Evolutionary conservation across 1,140 invertebrate genomes (phyloP).

Genomic region (Tetraneura akinire): DNA sequence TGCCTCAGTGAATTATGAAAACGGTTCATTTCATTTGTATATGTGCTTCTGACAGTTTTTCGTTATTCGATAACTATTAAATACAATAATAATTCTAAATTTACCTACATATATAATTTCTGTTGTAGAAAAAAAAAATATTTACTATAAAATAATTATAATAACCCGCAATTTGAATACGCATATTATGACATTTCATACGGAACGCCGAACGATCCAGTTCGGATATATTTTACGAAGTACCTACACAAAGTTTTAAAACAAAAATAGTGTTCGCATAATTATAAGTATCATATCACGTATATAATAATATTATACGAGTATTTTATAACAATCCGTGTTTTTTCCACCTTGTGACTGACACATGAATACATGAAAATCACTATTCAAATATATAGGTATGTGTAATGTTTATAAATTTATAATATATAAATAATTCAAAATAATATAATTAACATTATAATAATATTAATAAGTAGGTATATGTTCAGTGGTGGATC

Average conservation of each 20-base stretch:
- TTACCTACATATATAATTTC: too few relatives aligned
- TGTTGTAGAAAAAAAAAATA: neutral
- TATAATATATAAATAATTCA: too few relatives aligned
- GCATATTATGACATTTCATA: neutral
- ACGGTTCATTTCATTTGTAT: conserved; percentile 37
- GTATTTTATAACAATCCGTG: neutral
- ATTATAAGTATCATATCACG: too few relatives aligned
- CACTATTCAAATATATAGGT: neutral
- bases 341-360: too few relatives aligned
- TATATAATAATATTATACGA: neutral
- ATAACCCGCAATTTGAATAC: neutral
- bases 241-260: neutral
- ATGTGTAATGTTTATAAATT: neutral
- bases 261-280: neutral
- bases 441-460: neutral
- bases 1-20: conserved; percentile 27
- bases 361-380: too few relatives aligned
- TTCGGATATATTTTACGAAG: neutral
- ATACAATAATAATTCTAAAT: neutral
- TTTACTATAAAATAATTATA: neutral
- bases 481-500: too few relatives aligned
- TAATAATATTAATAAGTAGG: too few relatives aligned
- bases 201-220: neutral
- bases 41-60: conserved; percentile 29
- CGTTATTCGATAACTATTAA: neutral